Base-by-base conservation (phyloP, 2,888 invertebrate species). In the Acleris laterana region DNA sequence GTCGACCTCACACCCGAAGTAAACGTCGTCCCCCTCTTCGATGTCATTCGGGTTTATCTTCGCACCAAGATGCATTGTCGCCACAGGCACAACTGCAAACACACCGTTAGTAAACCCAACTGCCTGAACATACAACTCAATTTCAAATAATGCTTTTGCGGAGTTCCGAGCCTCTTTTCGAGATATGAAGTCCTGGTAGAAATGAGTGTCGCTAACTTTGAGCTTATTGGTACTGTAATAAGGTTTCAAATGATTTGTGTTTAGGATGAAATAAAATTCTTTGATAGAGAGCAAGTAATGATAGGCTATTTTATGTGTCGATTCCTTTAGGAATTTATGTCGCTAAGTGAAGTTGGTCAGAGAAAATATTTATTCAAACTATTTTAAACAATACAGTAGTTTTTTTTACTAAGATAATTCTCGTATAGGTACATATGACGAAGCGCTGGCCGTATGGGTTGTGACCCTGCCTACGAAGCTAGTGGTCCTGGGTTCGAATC, bases 21-120 rank as follows among this genome's bases (percentile, higher is more conserved):
- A 93, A 19, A 93, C 93, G 77, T 93, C 90, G 73, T 93, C 93
- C 19, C 93, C 93, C 80, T 93, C 93, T 74, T 93, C 93, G 57
- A 93, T 93, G 78, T 93, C 93, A 76, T 93, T 92, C 9, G 93
- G 93, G 79, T 93, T 93, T 84, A 93, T 81, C 71, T 82, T 85
- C 46, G 92, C 80, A 61, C 93, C 93, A 65, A 93, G 82, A 71
- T 88, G 85, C 73, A 93, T 89, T 66, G 77, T 83, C 68, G 91
- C 83, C 65, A 87, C 87, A 65, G 93, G 93, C 70, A 89, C 83
- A 77, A 90, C 93, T 93, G 80, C 69, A 61, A 68, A 71, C 64
- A 74, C 68, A 69, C 28, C 22, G 6, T 32, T 20, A 42, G n/a
- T 59, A 19, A 53, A 49, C 50, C 58, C 28, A 48, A 53, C 22